Conservation (phyloP, 64 coral and sea anemone genomes). For the Anthopleura sola region DNA sequence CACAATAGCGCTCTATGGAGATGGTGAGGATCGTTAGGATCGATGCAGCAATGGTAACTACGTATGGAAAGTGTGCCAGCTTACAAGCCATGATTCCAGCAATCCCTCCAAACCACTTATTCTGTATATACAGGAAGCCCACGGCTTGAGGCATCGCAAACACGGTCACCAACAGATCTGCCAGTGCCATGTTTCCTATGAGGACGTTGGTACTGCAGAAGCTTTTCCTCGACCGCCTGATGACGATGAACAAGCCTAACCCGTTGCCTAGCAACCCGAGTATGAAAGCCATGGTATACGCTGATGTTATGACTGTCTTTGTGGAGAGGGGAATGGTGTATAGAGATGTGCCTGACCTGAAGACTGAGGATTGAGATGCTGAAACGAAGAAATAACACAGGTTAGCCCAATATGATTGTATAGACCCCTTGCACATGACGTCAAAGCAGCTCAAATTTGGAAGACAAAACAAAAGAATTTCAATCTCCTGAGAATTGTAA, state of each 20-base stretch:
- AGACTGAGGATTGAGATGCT: neutral
- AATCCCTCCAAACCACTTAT: constrained; percentile 40
- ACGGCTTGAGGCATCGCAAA: constrained; percentile 44
- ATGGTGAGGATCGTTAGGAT: constrained; percentile 40
- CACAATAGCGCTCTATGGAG: constrained; percentile 41
- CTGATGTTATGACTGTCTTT: neutral
- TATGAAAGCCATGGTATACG: neutral
- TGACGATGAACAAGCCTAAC: constrained; percentile 5
- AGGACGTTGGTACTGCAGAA: constrained; percentile 20
- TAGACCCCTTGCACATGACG: too few species aligned
- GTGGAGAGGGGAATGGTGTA: neutral
- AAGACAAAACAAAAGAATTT: too few species aligned
- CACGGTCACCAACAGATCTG: constrained; percentile 27
- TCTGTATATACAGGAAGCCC: constrained; percentile 34
- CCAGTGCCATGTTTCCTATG: constrained; percentile 35
- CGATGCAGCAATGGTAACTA: constrained; percentile 29
- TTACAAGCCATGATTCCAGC: constrained; percentile 29
- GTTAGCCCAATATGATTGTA: neutral
- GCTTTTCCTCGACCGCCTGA: neutral
- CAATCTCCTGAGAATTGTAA: too few species aligned
- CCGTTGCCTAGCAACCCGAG: constrained; percentile 26
- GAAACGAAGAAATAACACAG: neutral
- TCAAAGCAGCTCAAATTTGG: too few species aligned
- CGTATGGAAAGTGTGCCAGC: constrained; percentile 23
- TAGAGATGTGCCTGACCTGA: neutral